phyloP scores from a whole-genome alignment of 2,797 vertebrate genomes.

The Lindbergichthys nudifrons region DNA sequence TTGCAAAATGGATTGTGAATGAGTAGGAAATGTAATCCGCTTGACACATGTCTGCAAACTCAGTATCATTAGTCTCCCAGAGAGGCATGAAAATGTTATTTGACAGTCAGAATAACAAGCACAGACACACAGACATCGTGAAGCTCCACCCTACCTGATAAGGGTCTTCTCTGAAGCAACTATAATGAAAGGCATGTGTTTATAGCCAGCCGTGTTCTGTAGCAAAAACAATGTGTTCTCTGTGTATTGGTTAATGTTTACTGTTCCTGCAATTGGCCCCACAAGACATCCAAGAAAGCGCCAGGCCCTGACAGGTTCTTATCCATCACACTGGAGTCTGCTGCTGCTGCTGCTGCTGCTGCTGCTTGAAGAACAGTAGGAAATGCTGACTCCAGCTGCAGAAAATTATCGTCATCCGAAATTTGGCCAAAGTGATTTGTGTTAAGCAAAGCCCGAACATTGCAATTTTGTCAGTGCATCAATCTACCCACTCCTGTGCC shows the following conservation, averaged over 20 bases:
- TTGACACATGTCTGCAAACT: slow-evolving; percentile 49
- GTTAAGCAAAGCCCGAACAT: slow-evolving; percentile 30
- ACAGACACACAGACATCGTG: slow-evolving; percentile 28
- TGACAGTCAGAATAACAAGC: slow-evolving; percentile 43
- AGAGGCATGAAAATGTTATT: slow-evolving; percentile 44
- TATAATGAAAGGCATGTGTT: slow-evolving; percentile 46
- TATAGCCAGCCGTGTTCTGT: slow-evolving; percentile 15
- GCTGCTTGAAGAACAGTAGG: slow-evolving; percentile 6
- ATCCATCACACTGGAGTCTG: slow-evolving; percentile 51
- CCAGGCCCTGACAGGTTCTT: slow-evolving; percentile 52
- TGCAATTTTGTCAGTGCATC: slow-evolving; percentile 14
- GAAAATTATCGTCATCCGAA: slow-evolving; percentile 33
- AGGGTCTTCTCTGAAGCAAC: slow-evolving; percentile 42
- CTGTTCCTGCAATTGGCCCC: slow-evolving; percentile 49
- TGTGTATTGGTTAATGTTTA: slow-evolving; percentile 60
- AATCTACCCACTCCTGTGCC: neutral
- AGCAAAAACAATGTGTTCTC: slow-evolving; percentile 44
- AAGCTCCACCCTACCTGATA: slow-evolving; percentile 47
- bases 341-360: slow-evolving; percentile 18
- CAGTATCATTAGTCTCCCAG: slow-evolving; percentile 50
- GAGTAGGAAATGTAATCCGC: slow-evolving; percentile 47
- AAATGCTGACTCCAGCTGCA: slow-evolving; percentile 49
- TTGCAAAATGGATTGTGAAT: slow-evolving; percentile 39
- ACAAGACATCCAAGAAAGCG: slow-evolving; percentile 53
- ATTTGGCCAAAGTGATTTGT: slow-evolving; percentile 27